A percentile compares a stretch with the other conserved stretches of the same genome.
phyloP scores from a whole-genome alignment of 2,113 vertebrate species.

The Neolamprologus cancellatus region DNA sequence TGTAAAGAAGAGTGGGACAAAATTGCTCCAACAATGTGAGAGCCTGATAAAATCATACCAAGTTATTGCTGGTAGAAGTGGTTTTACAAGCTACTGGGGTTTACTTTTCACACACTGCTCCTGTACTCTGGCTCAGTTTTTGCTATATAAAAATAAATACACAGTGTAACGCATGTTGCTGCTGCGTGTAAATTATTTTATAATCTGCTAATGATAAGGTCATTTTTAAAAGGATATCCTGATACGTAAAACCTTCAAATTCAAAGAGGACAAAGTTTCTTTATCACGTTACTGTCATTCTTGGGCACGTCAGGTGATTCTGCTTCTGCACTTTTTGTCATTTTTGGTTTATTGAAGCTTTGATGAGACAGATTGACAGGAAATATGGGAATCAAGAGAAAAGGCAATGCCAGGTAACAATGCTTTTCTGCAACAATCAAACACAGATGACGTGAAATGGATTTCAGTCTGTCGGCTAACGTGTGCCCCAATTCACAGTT shows the following conservation, averaged over 20 bases:
- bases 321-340: background rate
- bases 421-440: background rate
- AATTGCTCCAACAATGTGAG: background rate
- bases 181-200: background rate
- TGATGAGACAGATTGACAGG: background rate
- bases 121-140: background rate
- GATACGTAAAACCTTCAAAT: background rate
- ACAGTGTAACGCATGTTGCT: background rate
- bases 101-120: background rate
- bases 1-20: background rate
- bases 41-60: background rate
- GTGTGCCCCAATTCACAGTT: background rate
- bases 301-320: background rate
- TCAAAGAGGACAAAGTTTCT: background rate
- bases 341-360: background rate
- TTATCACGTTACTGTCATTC: background rate
- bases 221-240: background rate
- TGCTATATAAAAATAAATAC: background rate
- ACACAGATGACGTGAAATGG: background rate
- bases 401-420: background rate
- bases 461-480: too few relatives aligned
- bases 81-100: background rate
- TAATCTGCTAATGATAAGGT: background rate
- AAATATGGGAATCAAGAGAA: background rate
- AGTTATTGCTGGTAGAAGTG: background rate